Conservation (phyloP, 2,113 vertebrate species). For the Erythrolamprus reginae region DNA sequence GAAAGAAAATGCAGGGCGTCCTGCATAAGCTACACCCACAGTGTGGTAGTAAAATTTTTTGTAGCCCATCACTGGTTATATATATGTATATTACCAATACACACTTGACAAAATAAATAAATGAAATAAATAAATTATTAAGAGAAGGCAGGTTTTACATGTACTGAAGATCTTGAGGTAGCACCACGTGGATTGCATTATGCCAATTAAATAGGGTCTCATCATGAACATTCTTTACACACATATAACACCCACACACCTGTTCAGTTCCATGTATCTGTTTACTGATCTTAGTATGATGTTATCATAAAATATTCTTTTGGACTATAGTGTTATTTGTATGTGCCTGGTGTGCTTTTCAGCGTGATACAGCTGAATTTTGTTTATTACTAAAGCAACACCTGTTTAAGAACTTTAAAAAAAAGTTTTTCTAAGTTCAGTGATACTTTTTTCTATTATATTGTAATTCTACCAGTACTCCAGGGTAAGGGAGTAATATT, state of each 20-base stretch:
- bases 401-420: not conserved
- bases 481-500: no score
- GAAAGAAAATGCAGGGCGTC: no score
- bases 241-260: no score
- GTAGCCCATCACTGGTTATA: no score
- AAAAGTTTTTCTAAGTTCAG: not conserved
- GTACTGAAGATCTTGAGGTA: not conserved
- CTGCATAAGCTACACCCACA: no score
- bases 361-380: not conserved
- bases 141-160: not conserved
- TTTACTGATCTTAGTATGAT: not conserved
- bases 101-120: no score
- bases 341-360: no score
- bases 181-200: not conserved
- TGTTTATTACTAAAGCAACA: not conserved
- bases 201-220: not conserved
- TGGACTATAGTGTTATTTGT: not conserved
- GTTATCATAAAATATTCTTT: not conserved
- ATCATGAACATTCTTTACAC: not conserved
- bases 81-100: no score
- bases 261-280: no score
- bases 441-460: not conserved
- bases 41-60: no score
- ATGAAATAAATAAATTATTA: no score
- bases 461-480: not conserved